Percentiles rank a stretch among this genome's conserved stretches.
phyloP scores from a whole-genome alignment of 1,140 invertebrate species.

The Chironomus striatipennis region DNA sequence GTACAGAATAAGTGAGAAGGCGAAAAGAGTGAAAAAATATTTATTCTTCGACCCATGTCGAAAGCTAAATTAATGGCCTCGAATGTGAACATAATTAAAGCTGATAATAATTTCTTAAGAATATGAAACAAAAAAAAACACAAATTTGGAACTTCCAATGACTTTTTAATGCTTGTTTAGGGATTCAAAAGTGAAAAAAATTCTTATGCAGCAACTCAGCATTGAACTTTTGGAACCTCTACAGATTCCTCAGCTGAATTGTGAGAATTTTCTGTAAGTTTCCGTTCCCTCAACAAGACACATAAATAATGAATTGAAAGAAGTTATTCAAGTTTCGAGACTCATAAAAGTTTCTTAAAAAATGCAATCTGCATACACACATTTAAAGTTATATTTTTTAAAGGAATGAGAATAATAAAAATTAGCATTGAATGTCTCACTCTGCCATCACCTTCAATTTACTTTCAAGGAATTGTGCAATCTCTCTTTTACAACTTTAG shows the following conservation, averaged over 20 bases:
- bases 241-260: too few species aligned
- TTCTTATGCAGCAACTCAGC: background rate
- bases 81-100: background rate
- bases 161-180: background rate
- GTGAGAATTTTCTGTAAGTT: too few species aligned
- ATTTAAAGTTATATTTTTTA: too few species aligned
- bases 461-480: too few species aligned
- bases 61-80: background rate
- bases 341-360: background rate
- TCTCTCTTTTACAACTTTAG: too few species aligned
- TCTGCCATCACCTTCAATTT: background rate
- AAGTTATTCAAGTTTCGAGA: background rate
- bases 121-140: background rate
- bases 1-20: too few species aligned
- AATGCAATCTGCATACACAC: background rate
- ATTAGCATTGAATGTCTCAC: slow-evolving; percentile 12
- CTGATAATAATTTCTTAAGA: background rate
- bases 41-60: background rate
- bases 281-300: background rate
- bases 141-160: background rate
- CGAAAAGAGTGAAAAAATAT: too few species aligned
- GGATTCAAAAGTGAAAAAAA: background rate
- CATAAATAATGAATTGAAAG: background rate
- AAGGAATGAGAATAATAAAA: background rate
- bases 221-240: too few species aligned